phyloP scores from a whole-genome alignment of 2,888 invertebrate genomes.

The Quadroppia sp. region DNA sequence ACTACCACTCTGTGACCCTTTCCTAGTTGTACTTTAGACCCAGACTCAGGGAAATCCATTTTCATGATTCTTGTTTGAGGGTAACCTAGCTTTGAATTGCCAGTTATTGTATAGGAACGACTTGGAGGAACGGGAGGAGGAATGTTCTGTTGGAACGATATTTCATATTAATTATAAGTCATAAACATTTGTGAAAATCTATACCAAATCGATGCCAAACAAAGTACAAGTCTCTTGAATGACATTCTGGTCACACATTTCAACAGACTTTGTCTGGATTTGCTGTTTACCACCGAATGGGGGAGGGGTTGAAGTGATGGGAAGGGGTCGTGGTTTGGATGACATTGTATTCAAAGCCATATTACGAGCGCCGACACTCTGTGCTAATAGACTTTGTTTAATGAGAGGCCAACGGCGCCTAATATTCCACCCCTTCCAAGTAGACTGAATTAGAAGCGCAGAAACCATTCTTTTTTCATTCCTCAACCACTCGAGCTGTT shows the following conservation, averaged over 20 bases:
- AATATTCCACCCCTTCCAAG: slow-evolving; percentile 76
- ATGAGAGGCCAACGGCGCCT: slow-evolving; percentile 62
- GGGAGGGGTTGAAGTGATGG: slow-evolving; percentile 80
- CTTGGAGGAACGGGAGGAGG: slow-evolving; percentile 88
- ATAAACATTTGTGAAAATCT: slow-evolving; percentile 47
- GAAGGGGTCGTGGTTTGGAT: slow-evolving; percentile 71
- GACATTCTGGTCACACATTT: slow-evolving; percentile 80
- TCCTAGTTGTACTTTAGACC: slow-evolving; percentile 59
- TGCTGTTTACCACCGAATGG: slow-evolving; percentile 54
- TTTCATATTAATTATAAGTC: neutral
- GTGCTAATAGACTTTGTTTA: slow-evolving; percentile 51
- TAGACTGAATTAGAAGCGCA: slow-evolving; percentile 74
- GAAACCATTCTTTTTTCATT: slow-evolving; percentile 71
- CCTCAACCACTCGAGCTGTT: slow-evolving; percentile 78
- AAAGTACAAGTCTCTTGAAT: slow-evolving; percentile 85
- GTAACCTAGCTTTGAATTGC: slow-evolving; percentile 84
- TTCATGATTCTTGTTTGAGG: slow-evolving; percentile 88
- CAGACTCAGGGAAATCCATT: slow-evolving; percentile 66
- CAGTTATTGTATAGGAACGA: slow-evolving; percentile 81
- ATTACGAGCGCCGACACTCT: neutral
- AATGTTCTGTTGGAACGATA: slow-evolving; percentile 63
- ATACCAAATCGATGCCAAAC: slow-evolving; percentile 80
- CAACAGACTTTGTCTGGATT: slow-evolving; percentile 54
- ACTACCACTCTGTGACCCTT: slow-evolving; percentile 83
- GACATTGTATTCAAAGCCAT: neutral